Evolutionary conservation across 2,113 vertebrate species (phyloP), one percentile per base, ranked within the genome.

Genomic region (Aramus guarauna): DNA sequence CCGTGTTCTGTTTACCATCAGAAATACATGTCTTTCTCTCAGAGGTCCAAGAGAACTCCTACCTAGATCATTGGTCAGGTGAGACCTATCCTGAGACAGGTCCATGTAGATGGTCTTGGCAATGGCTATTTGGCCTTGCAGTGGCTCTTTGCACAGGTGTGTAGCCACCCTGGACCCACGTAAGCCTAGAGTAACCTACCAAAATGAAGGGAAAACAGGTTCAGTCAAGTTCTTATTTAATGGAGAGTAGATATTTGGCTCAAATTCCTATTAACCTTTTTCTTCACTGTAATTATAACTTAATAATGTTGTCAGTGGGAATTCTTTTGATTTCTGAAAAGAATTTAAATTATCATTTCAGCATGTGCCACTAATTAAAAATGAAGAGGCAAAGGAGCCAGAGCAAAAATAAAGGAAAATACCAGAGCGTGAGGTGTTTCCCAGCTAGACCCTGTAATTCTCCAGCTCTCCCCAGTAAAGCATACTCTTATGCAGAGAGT

Each of bases 331-430:
- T 95, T 96, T 97, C 86, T 88, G 91, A 82, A 79, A 95, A 92
- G 92, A 97, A 96, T 97, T 91, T 87, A 56, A 95, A 97, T 96
- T 95, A 92, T 94, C 71, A 88, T 95, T 96, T 96, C 91, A 90
- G 91, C 91, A 88, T 95, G 92, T 91, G 87, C 84, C 78, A 29
- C 62, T 97, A 89, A 97, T 96, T 95, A 92, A 96, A 97, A 96
- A 93, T 53, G 29, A 88, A 79, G 86, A 91, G 64, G 36, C 60
- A 79, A 92, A 94, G 66, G 64, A 96, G 39, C 73, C 88, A 85
- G 66, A 29, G 29, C 69, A 89, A 89, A 95, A 92, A 84, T 81
- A 72, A 92, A 93, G 50, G 47, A 82, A 86, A 87, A 84, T 78
- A 92, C 48, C 37, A 27, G 56, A 43, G 34, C 5, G 2, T 78